A percentile compares a stretch with the other conserved stretches of the same genome.
phyloP scores from a whole-genome alignment of 1,140 invertebrate species.

The Leptinotarsa texana region DNA sequence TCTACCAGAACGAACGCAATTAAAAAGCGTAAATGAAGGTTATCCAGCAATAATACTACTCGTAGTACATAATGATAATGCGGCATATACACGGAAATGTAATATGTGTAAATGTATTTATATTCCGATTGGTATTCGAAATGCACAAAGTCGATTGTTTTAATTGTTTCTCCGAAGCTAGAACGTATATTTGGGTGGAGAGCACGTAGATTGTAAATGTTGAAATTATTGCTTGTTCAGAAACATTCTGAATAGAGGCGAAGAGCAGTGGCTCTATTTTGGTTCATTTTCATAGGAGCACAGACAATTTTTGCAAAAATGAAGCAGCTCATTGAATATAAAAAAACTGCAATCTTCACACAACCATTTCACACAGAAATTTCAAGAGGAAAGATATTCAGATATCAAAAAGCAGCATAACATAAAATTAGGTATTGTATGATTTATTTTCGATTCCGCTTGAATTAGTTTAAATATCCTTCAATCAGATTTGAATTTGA shows the following conservation, averaged over 20 bases:
- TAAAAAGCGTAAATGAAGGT: not conserved
- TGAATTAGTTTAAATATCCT: no score
- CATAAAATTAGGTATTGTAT: no score
- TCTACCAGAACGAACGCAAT: not conserved
- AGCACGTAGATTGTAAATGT: not conserved
- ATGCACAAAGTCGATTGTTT: conserved; percentile 2
- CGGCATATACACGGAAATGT: conserved; percentile 1
- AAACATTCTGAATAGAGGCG: not conserved
- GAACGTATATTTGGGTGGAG: not conserved
- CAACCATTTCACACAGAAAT: no score
- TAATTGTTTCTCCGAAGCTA: conserved; percentile 2
- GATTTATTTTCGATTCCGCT: no score
- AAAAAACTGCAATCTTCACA: no score
- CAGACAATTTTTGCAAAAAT: no score
- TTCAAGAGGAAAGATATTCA: no score
- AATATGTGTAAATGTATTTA: conserved; percentile 5
- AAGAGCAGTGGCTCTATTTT: not conserved
- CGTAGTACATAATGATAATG: not conserved
- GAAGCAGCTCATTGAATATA: no score
- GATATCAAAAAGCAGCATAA: no score
- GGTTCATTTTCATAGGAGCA: no score
- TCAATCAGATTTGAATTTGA: no score
- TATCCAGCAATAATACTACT: not conserved
- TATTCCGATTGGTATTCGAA: conserved; percentile 3
- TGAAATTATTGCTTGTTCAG: not conserved